These are phyloP conservation scores for Hyperoplus lanceolatus DNA, from an alignment of 2,797 vertebrate genomes.

Conservation along the genomic window DNA sequence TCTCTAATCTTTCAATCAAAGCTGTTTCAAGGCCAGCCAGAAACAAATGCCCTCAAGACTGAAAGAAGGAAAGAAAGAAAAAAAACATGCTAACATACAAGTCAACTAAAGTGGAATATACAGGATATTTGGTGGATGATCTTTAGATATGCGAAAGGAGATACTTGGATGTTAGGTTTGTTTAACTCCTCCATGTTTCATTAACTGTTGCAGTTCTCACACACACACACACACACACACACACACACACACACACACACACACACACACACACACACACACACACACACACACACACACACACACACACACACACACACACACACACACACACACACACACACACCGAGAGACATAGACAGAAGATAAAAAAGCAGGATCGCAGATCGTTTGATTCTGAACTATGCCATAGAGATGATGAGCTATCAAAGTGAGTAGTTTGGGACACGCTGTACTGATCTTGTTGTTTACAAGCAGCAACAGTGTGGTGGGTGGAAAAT, in stretches of 20 bases:
- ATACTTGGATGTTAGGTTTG: conserved; percentile 47
- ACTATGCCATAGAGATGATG: neutral
- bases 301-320: too few relatives aligned
- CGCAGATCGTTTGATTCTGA: conserved; percentile 6
- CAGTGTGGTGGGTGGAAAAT: conserved; percentile 78
- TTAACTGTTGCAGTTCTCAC: conserved; percentile 35
- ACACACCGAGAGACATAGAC: neutral
- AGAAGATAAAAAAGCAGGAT: neutral
- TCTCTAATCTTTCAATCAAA: conserved; percentile 54
- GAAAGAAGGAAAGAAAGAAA: conserved; percentile 9
- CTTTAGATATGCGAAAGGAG: conserved; percentile 42
- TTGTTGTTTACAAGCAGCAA: conserved; percentile 65
- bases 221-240: neutral
- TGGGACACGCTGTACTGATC: conserved; percentile 44
- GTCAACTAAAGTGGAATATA: conserved; percentile 45
- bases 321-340: neutral
- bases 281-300: too few relatives aligned
- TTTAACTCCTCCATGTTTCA: conserved; percentile 36
- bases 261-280: too few relatives aligned
- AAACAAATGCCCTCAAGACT: conserved; percentile 27
- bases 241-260: too few relatives aligned
- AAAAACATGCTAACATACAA: conserved; percentile 17
- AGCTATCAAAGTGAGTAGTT: neutral
- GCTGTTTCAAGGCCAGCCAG: conserved; percentile 25
- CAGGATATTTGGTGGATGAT: conserved; percentile 39